Conservation (phyloP, 2,113 vertebrate genomes). For the Rhynchopsitta pachyrhyncha region DNA sequence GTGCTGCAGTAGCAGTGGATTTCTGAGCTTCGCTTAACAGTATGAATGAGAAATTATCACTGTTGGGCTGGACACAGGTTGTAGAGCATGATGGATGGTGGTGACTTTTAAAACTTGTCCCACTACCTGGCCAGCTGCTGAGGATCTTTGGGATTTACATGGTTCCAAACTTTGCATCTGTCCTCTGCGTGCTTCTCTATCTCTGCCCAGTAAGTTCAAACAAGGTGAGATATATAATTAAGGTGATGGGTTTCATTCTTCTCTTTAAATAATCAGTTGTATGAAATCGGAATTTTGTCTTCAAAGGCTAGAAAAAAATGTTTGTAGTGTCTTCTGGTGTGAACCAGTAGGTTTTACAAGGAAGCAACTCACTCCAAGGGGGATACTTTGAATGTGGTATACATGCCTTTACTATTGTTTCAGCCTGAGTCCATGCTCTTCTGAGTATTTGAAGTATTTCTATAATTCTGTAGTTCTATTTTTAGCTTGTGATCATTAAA, state of each 20-base stretch:
- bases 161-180: neutral
- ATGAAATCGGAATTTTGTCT: neutral
- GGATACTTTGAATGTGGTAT: neutral
- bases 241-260: neutral
- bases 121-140: neutral
- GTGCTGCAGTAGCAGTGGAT: neutral
- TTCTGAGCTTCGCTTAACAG: neutral
- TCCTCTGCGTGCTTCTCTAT: neutral
- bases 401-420: neutral
- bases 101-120: neutral
- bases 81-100: neutral
- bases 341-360: neutral
- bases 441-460: neutral
- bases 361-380: neutral
- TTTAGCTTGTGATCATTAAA: neutral
- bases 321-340: neutral
- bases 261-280: neutral
- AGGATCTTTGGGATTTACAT: neutral
- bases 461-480: neutral
- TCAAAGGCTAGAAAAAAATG: neutral
- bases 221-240: neutral
- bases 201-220: neutral
- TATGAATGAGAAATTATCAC: neutral
- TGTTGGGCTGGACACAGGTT: neutral
- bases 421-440: rapidly evolving